These are phyloP conservation scores for Marronus borbonicus DNA, from an alignment of 2,888 invertebrate genomes.

Conservation along the genomic window DNA sequence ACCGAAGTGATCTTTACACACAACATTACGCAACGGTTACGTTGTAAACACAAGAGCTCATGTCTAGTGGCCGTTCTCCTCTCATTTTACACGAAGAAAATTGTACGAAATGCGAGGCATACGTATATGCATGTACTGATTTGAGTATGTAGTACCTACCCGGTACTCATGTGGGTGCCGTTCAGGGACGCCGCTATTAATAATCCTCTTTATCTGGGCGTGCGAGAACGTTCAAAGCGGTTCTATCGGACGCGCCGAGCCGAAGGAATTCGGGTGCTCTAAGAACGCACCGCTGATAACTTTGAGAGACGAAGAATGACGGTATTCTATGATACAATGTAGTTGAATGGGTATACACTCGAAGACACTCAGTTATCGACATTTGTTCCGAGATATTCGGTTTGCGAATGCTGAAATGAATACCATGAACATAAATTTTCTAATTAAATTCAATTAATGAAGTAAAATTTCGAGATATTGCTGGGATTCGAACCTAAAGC, in stretches of 20 bases:
- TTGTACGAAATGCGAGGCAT: not conserved
- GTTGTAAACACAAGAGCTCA: conserved; percentile 37
- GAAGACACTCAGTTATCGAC: too few relatives aligned
- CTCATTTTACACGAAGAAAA: conserved; percentile 19
- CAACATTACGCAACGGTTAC: conserved; percentile 30
- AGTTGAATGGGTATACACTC: too few relatives aligned
- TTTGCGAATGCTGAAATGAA: too few relatives aligned
- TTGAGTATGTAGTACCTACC: too few relatives aligned
- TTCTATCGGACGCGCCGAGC: conserved; percentile 1
- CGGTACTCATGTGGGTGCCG: conserved; percentile 49
- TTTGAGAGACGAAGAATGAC: conserved; percentile 10
- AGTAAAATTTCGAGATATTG: too few relatives aligned
- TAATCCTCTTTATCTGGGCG: conserved; percentile 51
- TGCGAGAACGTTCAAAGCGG: not conserved
- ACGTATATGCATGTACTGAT: not conserved
- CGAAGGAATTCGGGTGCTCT: conserved; percentile 47
- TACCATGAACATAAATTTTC: too few relatives aligned
- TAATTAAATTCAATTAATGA: too few relatives aligned
- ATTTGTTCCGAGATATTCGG: too few relatives aligned
- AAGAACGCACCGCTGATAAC: conserved; percentile 18
- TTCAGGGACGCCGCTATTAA: conserved; percentile 48
- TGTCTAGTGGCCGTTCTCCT: conserved; percentile 4
- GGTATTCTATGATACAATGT: too few relatives aligned
- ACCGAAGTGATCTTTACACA: conserved; percentile 19
- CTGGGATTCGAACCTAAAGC: too few relatives aligned